Base-by-base conservation (phyloP, 2,888 invertebrate genomes). In the Macaria liturata region DNA sequence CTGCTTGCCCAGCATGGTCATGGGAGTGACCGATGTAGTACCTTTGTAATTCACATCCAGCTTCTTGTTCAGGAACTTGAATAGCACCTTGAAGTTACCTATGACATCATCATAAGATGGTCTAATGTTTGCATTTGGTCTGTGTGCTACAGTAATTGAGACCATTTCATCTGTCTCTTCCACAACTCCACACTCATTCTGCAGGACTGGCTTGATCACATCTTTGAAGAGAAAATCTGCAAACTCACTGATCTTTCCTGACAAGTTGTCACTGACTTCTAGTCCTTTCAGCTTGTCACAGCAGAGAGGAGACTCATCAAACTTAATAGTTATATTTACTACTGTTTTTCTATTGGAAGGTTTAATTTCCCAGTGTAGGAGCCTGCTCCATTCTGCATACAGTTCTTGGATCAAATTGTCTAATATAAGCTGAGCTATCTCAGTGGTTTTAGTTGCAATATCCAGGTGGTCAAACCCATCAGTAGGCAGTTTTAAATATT, bases 141-240 rank as follows among this genome's bases (percentile, higher is more conserved):
- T 90, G 32, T 92, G 80, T 4, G 72, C 80, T 44, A 93, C 82
- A 8, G 81, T 80, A 47, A 89, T 64, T n/a, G 74, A 81, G 60
- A 85, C 69, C 20, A 78, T 61, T 46, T 82, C 80, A 9, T 83
- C 81, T 48, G 86, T 82, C 56, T 88, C 84, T 4, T 85, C 80
- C 46, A 80, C 81, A 3, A 94, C 86, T n/a, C 70, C 72, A 37
- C 81, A 81, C 9, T 92, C 84, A 57, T 86, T 78, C 51, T 91
- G 84, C 54, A 95, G 92, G 0, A 96, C 90, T 0, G 94, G 93
- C 53, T 84, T 76, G 8, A 96, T 83, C 32, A 95, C 78, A 61
- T 93, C 80, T 39, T 93, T 87, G 67, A 94, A 81, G 20, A 96
- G 72, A 68, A 93, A 93, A 57, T 87, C 86, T 3, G 94, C 87